Percentiles rank a stretch among this genome's conserved stretches.
Conservation (phyloP, 2,113 vertebrate species). For the Saguinus midas region DNA sequence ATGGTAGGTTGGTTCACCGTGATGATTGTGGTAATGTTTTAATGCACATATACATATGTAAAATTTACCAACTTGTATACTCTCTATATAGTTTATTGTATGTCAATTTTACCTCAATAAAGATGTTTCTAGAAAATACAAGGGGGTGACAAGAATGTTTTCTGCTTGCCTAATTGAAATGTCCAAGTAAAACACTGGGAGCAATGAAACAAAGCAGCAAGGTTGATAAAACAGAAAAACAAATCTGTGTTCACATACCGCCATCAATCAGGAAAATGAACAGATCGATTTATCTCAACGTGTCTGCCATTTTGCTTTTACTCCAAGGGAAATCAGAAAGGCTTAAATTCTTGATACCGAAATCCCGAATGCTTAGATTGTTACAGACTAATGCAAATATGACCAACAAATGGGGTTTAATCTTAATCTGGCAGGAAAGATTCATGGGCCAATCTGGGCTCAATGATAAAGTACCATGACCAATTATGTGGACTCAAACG, state of each 20-base stretch:
- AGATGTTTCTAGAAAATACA: not conserved
- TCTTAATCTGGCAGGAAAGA: not conserved
- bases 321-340: not conserved
- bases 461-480: not conserved
- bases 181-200: not conserved
- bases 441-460: not conserved
- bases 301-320: slow-evolving; percentile 10
- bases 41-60: not conserved
- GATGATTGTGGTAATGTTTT: not conserved
- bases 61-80: not conserved
- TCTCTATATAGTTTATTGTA: not conserved
- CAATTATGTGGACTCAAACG: not conserved
- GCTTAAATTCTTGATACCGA: not conserved
- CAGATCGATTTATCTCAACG: not conserved
- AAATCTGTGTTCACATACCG: not conserved
- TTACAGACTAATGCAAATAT: not conserved
- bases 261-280: not conserved
- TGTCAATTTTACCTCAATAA: not conserved
- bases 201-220: not conserved
- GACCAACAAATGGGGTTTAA: slow-evolving; percentile 8
- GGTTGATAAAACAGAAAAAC: slow-evolving; percentile 7
- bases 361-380: not conserved
- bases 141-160: not conserved
- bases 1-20: not conserved
- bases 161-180: not conserved